Evolutionary conservation across 64 coral and sea anemone species (phyloP).

Genomic region (Pocillopora verrucosa): DNA sequence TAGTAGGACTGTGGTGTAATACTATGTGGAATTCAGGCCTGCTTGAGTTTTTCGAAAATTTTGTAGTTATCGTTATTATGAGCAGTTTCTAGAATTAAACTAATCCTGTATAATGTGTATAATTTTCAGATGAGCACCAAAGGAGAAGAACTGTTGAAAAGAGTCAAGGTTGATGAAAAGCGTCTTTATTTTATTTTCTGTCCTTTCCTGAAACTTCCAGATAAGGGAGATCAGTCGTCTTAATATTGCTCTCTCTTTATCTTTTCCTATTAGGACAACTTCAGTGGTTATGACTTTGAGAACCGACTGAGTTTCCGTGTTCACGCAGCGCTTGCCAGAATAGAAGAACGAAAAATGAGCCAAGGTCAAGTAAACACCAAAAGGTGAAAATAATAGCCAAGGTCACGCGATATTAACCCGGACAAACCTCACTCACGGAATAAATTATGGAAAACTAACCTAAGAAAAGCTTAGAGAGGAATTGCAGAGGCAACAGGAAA

Average conservation of each 20-base stretch:
- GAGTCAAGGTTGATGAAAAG: slow-evolving; percentile 67
- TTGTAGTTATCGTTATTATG: too few species aligned
- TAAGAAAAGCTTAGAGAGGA: too few species aligned
- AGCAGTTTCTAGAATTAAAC: too few species aligned
- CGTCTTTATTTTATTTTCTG: not conserved
- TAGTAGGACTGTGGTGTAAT: too few species aligned
- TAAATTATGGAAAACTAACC: too few species aligned
- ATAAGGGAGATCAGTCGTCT: not conserved
- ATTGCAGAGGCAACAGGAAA: too few species aligned
- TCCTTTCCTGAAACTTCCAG: not conserved
- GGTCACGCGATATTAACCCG: too few species aligned
- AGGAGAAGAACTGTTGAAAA: slow-evolving; percentile 69
- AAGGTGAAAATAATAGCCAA: not conserved
- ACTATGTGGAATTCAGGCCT: too few species aligned
- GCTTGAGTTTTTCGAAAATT: too few species aligned
- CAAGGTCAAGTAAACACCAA: not conserved
- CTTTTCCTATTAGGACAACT: slow-evolving; percentile 54
- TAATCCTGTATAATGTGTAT: not conserved
- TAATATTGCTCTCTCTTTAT: not conserved
- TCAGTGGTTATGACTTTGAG: slow-evolving; percentile 92
- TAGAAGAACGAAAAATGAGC: slow-evolving; percentile 65
- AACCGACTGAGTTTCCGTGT: slow-evolving; percentile 88
- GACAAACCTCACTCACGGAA: too few species aligned
- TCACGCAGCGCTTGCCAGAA: slow-evolving; percentile 84
- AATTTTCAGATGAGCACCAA: slow-evolving; percentile 63